phyloP scores from a whole-genome alignment of 2,797 vertebrate species.

The Echeneis naucrates region DNA sequence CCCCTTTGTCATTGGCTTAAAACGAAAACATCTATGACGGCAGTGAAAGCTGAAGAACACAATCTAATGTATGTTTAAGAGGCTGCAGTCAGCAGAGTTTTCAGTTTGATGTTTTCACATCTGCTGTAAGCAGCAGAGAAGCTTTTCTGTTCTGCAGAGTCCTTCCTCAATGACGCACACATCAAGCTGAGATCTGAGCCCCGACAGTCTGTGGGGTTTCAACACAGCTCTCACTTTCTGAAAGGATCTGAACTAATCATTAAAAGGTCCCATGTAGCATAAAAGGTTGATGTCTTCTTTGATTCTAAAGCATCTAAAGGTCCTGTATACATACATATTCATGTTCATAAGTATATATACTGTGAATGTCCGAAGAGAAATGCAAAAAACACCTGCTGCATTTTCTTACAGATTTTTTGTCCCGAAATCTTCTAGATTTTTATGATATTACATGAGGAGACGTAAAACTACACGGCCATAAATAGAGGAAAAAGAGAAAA shows the following conservation, averaged over 20 bases:
- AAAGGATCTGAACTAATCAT: conserved; percentile 31
- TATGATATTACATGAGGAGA: no score
- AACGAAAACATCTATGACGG: conserved; percentile 44
- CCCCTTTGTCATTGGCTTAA: conserved; percentile 15
- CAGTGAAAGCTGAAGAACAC: conserved; percentile 51
- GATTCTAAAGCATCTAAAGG: no score
- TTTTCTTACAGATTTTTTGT: no score
- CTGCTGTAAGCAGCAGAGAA: conserved; percentile 55
- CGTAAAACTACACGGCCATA: no score
- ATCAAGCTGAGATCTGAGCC: conserved; percentile 57
- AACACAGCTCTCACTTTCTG: conserved; percentile 32
- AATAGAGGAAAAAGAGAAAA: no score
- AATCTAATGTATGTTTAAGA: conserved; percentile 59
- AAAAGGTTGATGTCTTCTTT: no score
- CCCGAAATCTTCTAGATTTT: no score
- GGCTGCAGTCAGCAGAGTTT: conserved; percentile 60
- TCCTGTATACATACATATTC: no score
- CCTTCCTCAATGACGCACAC: conserved; percentile 50
- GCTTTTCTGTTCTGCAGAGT: conserved; percentile 58
- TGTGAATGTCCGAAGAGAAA: no score
- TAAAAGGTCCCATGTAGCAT: not conserved
- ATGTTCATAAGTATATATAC: no score
- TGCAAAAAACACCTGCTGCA: no score
- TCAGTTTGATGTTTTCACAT: conserved; percentile 63
- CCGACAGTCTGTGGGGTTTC: conserved; percentile 31